Conservation (phyloP, 1,140 invertebrate species). For the Planococcus citri region DNA sequence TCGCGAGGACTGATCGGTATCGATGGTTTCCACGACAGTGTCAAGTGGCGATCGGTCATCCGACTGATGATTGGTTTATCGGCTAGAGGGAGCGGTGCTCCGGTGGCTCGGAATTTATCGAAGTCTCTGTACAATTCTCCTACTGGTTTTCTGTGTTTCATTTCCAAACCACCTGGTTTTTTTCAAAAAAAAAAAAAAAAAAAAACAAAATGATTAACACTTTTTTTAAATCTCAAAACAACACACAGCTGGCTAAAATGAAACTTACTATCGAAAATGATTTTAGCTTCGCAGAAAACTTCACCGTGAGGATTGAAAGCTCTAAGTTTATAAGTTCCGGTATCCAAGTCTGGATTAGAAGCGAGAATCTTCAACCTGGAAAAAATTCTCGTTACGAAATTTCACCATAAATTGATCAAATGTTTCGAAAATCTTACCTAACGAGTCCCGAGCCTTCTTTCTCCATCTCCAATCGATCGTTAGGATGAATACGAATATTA, state of each 20-base stretch:
- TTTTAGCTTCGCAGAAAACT: constrained; percentile 63
- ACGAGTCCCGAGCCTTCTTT: constrained; percentile 66
- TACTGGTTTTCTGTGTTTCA: constrained; percentile 51
- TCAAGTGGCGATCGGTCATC: constrained; percentile 71
- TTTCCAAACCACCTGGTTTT: constrained; percentile 52
- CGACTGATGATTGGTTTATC: constrained; percentile 78
- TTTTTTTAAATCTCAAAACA: background rate
- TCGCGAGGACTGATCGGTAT: constrained; percentile 61
- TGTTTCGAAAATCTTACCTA: constrained; percentile 38
- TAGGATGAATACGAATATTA: constrained; percentile 60
- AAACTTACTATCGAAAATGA: constrained; percentile 69
- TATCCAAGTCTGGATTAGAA: constrained; percentile 55
- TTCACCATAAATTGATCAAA: background rate
- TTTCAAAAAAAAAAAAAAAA: too few species aligned
- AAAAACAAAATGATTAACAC: constrained; percentile 5
- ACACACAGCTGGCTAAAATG: too few species aligned
- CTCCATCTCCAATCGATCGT: constrained; percentile 67
- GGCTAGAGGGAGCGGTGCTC: constrained; percentile 65
- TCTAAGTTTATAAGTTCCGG: constrained; percentile 66
- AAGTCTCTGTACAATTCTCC: constrained; percentile 71
- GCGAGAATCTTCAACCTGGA: constrained; percentile 50
- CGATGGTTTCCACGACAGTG: constrained; percentile 83
- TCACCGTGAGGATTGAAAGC: constrained; percentile 74
- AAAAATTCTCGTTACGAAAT: too few species aligned
- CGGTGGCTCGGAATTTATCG: constrained; percentile 67